phyloP scores from a whole-genome alignment of 2,797 vertebrate species.

The Apogon talboti region DNA sequence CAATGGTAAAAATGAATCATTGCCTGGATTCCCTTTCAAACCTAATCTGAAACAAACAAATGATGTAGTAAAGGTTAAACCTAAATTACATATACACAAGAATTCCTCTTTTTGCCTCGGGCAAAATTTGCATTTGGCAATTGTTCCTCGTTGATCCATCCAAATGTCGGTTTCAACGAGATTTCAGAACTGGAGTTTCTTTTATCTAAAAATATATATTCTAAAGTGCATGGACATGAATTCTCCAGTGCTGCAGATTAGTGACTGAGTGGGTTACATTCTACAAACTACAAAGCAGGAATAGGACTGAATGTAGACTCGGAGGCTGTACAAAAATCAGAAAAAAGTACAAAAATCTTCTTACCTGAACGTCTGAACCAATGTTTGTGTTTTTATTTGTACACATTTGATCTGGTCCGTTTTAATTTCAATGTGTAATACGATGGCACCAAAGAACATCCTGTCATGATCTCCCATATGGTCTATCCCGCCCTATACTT shows the following conservation, averaged over 20 bases:
- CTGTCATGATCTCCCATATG: no score
- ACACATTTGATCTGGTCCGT: no score
- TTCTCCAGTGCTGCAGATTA: constrained; percentile 7
- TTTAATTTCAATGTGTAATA: no score
- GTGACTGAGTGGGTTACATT: not conserved
- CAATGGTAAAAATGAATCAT: constrained; percentile 27
- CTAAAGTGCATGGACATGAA: constrained; percentile 15
- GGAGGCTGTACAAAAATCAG: no score
- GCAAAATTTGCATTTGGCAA: constrained; percentile 18
- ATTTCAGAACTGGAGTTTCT: constrained; percentile 32
- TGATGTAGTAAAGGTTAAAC: constrained; percentile 23
- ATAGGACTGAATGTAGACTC: no score
- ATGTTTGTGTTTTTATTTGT: no score
- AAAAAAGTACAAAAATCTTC: no score
- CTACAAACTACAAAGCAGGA: no score
- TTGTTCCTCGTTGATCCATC: constrained; percentile 12
- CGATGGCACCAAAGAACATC: no score
- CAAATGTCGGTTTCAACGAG: constrained; percentile 14
- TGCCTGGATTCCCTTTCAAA: constrained; percentile 4
- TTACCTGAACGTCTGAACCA: no score
- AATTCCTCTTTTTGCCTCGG: constrained; percentile 32
- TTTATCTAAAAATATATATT: constrained; percentile 26
- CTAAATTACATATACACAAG: constrained; percentile 3
- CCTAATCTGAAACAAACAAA: constrained; percentile 13
- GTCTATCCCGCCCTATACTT: no score